These are phyloP conservation scores for Aphodius sticticus DNA, from an alignment of 2,888 invertebrate genomes.

Conservation along the genomic window DNA sequence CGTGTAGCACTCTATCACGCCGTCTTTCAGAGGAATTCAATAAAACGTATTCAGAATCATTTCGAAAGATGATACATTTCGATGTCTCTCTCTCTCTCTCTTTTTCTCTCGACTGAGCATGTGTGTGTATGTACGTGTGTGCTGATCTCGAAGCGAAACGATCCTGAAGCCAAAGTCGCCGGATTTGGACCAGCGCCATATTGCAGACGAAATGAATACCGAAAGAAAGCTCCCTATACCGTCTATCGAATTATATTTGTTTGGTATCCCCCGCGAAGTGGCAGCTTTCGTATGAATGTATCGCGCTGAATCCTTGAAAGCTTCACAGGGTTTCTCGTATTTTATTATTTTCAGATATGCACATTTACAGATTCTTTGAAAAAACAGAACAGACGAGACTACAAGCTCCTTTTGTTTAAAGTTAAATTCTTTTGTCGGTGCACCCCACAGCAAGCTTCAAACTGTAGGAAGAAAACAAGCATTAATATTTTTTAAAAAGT, in stretches of 20 bases:
- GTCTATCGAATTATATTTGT: background rate
- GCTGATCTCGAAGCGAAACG: background rate
- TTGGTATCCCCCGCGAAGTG: background rate
- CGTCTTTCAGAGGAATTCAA: constrained; percentile 56
- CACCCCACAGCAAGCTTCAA: too few relatives aligned
- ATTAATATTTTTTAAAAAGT: too few relatives aligned
- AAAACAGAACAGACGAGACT: too few relatives aligned
- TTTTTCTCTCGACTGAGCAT: background rate
- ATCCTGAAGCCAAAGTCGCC: background rate
- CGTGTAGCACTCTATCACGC: constrained; percentile 57
- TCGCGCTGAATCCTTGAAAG: background rate
- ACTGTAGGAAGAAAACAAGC: too few relatives aligned
- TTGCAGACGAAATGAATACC: background rate
- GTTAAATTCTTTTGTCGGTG: too few relatives aligned
- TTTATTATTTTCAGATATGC: background rate
- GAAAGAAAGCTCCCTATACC: background rate
- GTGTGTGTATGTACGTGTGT: background rate
- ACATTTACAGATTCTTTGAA: too few relatives aligned
- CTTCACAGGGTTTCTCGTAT: background rate
- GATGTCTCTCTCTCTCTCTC: background rate
- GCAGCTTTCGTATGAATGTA: background rate
- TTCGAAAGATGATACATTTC: constrained; percentile 47
- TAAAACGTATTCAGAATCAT: constrained; percentile 51
- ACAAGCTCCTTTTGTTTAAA: too few relatives aligned
- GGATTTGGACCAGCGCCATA: background rate